These are phyloP conservation scores for Anolis sagrei DNA, from an alignment of 2,113 vertebrate genomes.

Conservation along the genomic window DNA sequence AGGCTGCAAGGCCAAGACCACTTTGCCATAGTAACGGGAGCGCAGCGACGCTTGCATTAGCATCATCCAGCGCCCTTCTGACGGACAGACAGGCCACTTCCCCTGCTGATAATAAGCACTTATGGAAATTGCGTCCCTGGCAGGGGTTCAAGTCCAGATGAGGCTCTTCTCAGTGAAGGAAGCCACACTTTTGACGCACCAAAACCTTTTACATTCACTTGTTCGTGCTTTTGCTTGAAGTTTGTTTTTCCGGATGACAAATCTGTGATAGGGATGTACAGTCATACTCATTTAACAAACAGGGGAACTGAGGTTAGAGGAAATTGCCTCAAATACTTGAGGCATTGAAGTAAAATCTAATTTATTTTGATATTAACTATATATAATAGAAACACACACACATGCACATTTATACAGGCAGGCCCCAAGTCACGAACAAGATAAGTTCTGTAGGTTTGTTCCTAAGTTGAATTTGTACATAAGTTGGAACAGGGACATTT, in stretches of 20 bases:
- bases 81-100: conserved; percentile 51
- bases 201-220: background rate
- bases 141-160: conserved; percentile 4
- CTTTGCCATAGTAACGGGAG: conserved; percentile 76
- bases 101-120: conserved; percentile 43
- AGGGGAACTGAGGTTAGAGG: accelerated
- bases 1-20: conserved; percentile 58
- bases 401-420: too few relatives aligned
- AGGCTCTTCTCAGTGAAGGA: background rate
- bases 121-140: conserved; percentile 35
- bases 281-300: background rate
- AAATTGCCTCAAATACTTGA: background rate
- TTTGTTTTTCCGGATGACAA: background rate
- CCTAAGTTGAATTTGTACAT: too few relatives aligned
- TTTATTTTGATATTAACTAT: background rate
- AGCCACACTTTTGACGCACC: accelerated
- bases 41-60: conserved; percentile 37
- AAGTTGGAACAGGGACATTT: too few relatives aligned
- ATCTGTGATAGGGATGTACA: too few relatives aligned
- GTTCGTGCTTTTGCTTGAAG: background rate
- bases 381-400: background rate
- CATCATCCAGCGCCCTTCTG: conserved; percentile 43
- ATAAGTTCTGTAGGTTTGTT: too few relatives aligned
- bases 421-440: too few relatives aligned
- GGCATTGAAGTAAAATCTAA: background rate